Percentiles rank a stretch among this genome's conserved stretches.
phyloP scores from a whole-genome alignment of 2,113 vertebrate genomes.

The Callaeas wilsoni region DNA sequence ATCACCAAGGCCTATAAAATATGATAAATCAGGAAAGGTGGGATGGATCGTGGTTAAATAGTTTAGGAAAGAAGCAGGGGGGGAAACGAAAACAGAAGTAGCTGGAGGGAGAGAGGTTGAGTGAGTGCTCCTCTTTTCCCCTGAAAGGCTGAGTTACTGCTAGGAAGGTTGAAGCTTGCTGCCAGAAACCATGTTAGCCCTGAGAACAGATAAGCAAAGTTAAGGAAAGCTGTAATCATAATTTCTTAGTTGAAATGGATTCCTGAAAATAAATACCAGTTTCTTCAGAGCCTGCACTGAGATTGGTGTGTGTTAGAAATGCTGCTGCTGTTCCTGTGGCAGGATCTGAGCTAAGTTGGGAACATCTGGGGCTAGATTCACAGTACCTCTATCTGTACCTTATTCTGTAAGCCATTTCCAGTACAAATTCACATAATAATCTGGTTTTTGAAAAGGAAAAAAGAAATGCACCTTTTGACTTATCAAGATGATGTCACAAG shows the following conservation, averaged over 20 bases:
- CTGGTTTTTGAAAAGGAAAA: neutral
- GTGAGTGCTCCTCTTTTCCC: neutral
- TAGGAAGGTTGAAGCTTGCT: neutral
- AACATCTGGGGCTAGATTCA: neutral
- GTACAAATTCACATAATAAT: neutral
- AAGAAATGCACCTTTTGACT: neutral
- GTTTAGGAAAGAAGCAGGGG: neutral
- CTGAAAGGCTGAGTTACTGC: neutral
- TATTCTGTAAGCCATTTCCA: neutral
- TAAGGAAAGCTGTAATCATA: neutral
- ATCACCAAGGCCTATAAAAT: neutral
- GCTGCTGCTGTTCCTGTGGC: neutral
- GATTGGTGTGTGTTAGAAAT: neutral
- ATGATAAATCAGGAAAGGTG: neutral
- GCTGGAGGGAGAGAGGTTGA: neutral
- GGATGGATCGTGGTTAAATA: neutral
- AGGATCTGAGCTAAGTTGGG: neutral
- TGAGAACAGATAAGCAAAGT: neutral
- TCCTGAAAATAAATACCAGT: neutral
- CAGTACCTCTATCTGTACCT: neutral
- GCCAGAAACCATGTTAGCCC: neutral
- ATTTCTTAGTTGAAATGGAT: neutral
- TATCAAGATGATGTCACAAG: neutral
- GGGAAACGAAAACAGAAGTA: neutral
- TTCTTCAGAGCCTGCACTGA: neutral